A percentile compares a stretch with the other conserved stretches of the same genome.
These are phyloP conservation scores for Leuciscus waleckii DNA, from an alignment of 2,797 vertebrate species.

Conservation along the genomic window DNA sequence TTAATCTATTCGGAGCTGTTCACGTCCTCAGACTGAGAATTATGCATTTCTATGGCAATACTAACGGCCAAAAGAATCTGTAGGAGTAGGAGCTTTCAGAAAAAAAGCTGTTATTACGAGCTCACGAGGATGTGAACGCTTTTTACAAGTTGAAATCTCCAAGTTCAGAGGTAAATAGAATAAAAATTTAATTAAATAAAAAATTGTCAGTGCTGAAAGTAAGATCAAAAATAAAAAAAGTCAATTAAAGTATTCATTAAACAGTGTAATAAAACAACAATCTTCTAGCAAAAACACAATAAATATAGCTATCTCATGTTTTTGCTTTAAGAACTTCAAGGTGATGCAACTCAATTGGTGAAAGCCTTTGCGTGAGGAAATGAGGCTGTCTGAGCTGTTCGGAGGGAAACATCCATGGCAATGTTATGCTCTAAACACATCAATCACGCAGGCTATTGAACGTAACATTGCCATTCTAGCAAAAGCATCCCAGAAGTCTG, in stretches of 20 bases:
- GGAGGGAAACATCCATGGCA: constrained; percentile 51
- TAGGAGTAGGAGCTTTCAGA: too few relatives aligned
- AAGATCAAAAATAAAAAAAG: neutral
- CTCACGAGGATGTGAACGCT: too few relatives aligned
- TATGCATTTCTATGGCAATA: too few relatives aligned
- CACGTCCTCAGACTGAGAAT: too few relatives aligned
- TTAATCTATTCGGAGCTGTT: too few relatives aligned
- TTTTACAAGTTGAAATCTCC: too few relatives aligned
- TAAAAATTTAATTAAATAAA: neutral
- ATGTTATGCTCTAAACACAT: constrained; percentile 52
- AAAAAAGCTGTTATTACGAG: too few relatives aligned
- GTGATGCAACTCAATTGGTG: constrained; percentile 28
- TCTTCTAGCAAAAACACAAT: neutral
- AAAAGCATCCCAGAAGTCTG: constrained; percentile 53
- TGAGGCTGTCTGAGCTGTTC: constrained; percentile 52
- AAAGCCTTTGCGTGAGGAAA: constrained; percentile 47
- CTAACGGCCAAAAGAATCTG: too few relatives aligned
- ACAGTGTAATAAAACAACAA: neutral
- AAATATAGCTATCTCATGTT: neutral
- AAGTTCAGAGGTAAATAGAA: too few relatives aligned
- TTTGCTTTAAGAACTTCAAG: constrained; percentile 36
- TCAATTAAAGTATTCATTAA: constrained; percentile 3
- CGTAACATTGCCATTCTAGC: constrained; percentile 45
- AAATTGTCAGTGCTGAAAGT: neutral
- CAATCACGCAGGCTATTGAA: constrained; percentile 50